Conservation (phyloP, 2,113 vertebrate genomes). For the Rhipidura dahli region DNA sequence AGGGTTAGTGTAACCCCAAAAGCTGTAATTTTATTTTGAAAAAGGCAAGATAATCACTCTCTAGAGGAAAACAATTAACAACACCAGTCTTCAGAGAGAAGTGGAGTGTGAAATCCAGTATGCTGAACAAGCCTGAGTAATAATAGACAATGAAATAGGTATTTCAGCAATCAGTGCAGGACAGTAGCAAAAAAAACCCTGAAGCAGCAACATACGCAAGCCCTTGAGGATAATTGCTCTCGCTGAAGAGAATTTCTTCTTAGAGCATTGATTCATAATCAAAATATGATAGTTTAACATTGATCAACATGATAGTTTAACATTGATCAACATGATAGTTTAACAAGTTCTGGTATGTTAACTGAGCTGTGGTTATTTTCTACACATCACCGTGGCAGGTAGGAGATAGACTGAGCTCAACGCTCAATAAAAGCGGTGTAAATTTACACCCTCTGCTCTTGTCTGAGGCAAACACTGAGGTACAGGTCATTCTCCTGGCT, state of each 20-base stretch:
- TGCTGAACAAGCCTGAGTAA: constrained; percentile 13
- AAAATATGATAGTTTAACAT: background rate
- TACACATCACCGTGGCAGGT: background rate
- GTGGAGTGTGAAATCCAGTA: constrained; percentile 15
- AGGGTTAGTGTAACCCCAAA: background rate
- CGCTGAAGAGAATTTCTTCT: background rate
- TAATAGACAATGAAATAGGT: background rate
- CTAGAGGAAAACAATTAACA: background rate
- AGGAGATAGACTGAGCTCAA: background rate
- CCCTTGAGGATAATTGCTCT: background rate
- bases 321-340: background rate
- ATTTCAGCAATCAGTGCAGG: background rate
- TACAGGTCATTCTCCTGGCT: background rate
- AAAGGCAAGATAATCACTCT: background rate
- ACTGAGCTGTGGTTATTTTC: background rate
- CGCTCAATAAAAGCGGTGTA: background rate
- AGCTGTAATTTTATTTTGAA: background rate
- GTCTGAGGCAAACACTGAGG: background rate
- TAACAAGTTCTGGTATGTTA: background rate
- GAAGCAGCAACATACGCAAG: background rate
- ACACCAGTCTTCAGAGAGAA: background rate
- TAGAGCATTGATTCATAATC: background rate
- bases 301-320: background rate
- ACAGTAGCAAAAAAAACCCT: background rate
- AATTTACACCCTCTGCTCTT: background rate